Evolutionary conservation across 2,113 vertebrate species (phyloP), one percentile per base, ranked within the genome.

Genomic region (Otocyon megalotis): DNA sequence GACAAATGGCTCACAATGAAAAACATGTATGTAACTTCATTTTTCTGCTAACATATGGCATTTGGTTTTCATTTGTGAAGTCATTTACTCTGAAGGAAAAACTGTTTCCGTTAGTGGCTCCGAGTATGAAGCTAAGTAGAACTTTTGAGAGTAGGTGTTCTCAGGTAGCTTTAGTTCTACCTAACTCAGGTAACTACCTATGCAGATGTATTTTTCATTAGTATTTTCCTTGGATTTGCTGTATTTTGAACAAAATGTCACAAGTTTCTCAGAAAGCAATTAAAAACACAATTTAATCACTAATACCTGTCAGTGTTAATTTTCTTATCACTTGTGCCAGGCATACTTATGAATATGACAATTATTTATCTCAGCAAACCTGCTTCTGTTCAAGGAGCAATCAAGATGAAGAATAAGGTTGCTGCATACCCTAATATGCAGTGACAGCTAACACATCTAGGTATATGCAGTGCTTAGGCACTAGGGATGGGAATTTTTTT

Each of bases 271-370:
- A 54, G 53, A 93, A 98, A 96, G n/a, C 92, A 95, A 93, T 90
- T 91, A 94, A 97, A 98, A 95, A 87, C 60, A 95, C 10, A 87
- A 26, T 91, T 93, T 74, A 97, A 86, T 97, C 77, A 88, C 43
- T 26, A 17, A n/a, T 97, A 97, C 82, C 32, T 97, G 71, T 43
- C 69, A 72, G 17, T 60, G 17, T 96, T 97, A 65, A 89, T 98
- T 97, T 95, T 3, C 60, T 90, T 96, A 92, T 95, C 37, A 92
- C 65, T 84, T 62, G 17, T 98, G 65, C 43, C 96, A 95, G 84
- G 65, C 8, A 37, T 79, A 81, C 12, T 95, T 97, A 80, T 4
- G n/a, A 96, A 94, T 72, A n/a, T 88, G 87, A 85, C 13, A 54
- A 43, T 88, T 97, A 63, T 20, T 98, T 96, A 77, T 88, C 77